Base-by-base conservation (phyloP, 1,140 invertebrate genomes). In the Aradophagus sp. region DNA sequence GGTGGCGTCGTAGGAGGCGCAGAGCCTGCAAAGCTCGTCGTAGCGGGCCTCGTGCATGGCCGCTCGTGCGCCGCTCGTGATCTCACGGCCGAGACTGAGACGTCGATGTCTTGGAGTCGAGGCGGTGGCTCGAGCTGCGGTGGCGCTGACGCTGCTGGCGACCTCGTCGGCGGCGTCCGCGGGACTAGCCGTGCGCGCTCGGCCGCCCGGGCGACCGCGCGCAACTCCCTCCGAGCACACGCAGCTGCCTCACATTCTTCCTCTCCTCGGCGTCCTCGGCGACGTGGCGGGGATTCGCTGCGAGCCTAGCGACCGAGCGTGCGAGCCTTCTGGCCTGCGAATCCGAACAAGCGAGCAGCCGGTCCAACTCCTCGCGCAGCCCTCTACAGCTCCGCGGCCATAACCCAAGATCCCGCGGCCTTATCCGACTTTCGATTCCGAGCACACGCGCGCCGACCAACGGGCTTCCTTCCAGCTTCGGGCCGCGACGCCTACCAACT, bases 1-100 rank as follows among this genome's bases (percentile, higher is more conserved):
- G 50, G 85, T 82, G 41, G 83, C 82, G 59, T 87, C 85, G 75
- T 86, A 85, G 15, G 82, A 84, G 52, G 86, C 87, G 74, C 87
- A 88, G 27, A 88, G 79, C 55, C 87, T 81, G 77, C 86, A 88
- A 1, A 88, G 77, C 55, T 87, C 85, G 31, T 85, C 73, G 73
- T 85, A 87, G 14, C 82, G 77, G 1, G 53, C 55, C 55, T 86
- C 82, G 39, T 73, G 79, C 7, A 69, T 50, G 65, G 80, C 79
- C 75, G 79, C 61, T 13, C 8, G 27, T 19, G 10, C 7, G 38
- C 27, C 29, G 16, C 5, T 4, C 34, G n/a, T 5, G 13, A n/a
- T n/a, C 2, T 2, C 5, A n/a, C 2, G 1, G 14, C 23, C 52
- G 29, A 32, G 11, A 29, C 11, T 29, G 27, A 29, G 20, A 5